A percentile compares a stretch with the other conserved stretches of the same genome.
Conservation (phyloP, 2,888 invertebrate genomes). For the Eupithecia vulgata region DNA sequence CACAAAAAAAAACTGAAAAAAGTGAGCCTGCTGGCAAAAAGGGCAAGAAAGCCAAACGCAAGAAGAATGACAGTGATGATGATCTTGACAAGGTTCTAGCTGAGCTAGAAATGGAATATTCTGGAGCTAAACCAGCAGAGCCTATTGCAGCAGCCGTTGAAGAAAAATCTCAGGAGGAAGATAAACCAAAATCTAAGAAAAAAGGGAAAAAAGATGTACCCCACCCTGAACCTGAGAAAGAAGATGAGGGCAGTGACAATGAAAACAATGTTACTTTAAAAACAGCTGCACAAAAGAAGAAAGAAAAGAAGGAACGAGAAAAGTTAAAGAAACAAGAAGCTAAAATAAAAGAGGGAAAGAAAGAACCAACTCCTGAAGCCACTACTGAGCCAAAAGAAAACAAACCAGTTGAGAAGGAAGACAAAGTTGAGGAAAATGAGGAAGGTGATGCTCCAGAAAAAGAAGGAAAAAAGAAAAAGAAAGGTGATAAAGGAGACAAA, state of each 20-base stretch:
- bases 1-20: slow-evolving; percentile 71
- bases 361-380: slow-evolving; percentile 58
- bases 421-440: slow-evolving; percentile 68
- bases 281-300: slow-evolving; percentile 94
- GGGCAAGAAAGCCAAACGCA: slow-evolving; percentile 88
- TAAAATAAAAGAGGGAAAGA: slow-evolving; percentile 82
- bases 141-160: slow-evolving; percentile 63
- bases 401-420: slow-evolving; percentile 60
- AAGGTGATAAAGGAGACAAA: slow-evolving; percentile 72
- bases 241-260: slow-evolving; percentile 79
- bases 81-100: slow-evolving; percentile 93
- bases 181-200: slow-evolving; percentile 73
- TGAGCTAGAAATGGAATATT: slow-evolving; percentile 91
- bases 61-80: slow-evolving; percentile 90
- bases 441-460: slow-evolving; percentile 63
- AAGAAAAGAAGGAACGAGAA: slow-evolving; percentile 93
- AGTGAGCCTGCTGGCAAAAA: slow-evolving; percentile 85
- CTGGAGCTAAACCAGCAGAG: slow-evolving; percentile 25
- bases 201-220: slow-evolving; percentile 72
- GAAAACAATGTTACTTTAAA: slow-evolving; percentile 87
- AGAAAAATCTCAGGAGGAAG: slow-evolving; percentile 69
- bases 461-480: slow-evolving; percentile 79
- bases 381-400: slow-evolving; percentile 42
- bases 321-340: slow-evolving; percentile 89
- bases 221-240: slow-evolving; percentile 58